Evolutionary conservation across 2,113 vertebrate genomes (phyloP).

Genomic region (Pelecanoides urinatrix): DNA sequence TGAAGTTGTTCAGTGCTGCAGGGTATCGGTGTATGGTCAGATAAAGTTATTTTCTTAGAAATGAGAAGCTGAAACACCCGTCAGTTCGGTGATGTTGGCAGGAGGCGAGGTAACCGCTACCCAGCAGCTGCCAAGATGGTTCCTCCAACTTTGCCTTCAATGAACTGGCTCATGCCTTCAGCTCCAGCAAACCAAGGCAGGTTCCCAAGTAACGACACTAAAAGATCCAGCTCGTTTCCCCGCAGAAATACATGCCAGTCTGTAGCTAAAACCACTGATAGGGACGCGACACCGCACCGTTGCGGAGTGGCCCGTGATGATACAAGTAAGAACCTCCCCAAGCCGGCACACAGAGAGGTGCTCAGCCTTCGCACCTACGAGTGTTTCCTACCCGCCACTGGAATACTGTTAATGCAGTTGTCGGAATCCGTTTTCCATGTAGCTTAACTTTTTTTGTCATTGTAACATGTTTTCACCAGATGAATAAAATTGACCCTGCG

Average conservation of each 20-base stretch:
- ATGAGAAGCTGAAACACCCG: neutral
- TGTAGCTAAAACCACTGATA: neutral
- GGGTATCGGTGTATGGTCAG: neutral
- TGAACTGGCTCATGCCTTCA: neutral
- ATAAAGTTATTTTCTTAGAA: neutral
- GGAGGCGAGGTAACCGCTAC: neutral
- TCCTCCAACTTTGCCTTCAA: neutral
- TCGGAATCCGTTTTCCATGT: neutral
- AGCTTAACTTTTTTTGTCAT: neutral
- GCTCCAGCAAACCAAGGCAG: neutral
- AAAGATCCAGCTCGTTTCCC: neutral
- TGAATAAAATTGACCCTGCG: constrained; percentile 43
- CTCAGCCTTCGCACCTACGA: neutral
- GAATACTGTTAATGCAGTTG: accelerated
- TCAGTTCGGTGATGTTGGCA: neutral
- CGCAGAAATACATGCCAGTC: neutral
- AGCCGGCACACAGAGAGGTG: neutral
- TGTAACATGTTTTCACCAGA: neutral
- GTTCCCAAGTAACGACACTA: neutral
- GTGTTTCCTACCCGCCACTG: neutral
- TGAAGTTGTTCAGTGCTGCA: neutral
- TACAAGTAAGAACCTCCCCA: neutral
- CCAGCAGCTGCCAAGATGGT: neutral
- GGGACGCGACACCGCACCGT: accelerated
- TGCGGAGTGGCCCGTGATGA: accelerated